phyloP scores from a whole-genome alignment of 2,888 invertebrate species.

The Zelleria hepariella region DNA sequence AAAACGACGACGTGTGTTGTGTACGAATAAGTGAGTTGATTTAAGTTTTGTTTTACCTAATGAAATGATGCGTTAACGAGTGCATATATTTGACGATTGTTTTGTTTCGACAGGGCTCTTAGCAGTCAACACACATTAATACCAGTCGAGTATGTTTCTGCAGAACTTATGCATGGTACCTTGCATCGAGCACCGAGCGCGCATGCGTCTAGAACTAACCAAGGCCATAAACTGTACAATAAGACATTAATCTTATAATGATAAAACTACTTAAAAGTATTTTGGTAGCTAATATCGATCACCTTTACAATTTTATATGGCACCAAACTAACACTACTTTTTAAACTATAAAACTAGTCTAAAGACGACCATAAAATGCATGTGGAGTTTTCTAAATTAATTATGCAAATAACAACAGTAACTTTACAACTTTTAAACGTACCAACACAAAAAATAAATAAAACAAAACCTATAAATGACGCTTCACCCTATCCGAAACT shows the following conservation, averaged over 20 bases:
- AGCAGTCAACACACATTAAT: slow-evolving; percentile 73
- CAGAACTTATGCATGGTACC: slow-evolving; percentile 66
- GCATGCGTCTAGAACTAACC: slow-evolving; percentile 61
- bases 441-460: neutral
- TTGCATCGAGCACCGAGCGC: slow-evolving; percentile 60
- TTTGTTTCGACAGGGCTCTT: slow-evolving; percentile 72
- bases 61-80: slow-evolving; percentile 48
- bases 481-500: slow-evolving; percentile 7
- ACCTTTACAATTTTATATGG: slow-evolving; percentile 4
- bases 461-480: neutral
- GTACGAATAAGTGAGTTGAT: slow-evolving; percentile 68
- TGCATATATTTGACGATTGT: slow-evolving; percentile 64
- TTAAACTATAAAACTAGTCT: neutral
- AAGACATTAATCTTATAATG: slow-evolving; percentile 13
- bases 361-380: slow-evolving; percentile 32
- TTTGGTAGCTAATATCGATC: slow-evolving; percentile 4
- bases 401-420: neutral
- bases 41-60: slow-evolving; percentile 51
- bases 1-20: slow-evolving; percentile 67
- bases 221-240: slow-evolving; percentile 19
- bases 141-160: slow-evolving; percentile 71
- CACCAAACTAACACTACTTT: neutral
- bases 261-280: slow-evolving; percentile 26
- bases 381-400: slow-evolving; percentile 18
- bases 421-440: neutral